These are phyloP conservation scores for Protobothrops mucrosquamatus DNA, from an alignment of 2,113 vertebrate genomes.

Conservation along the genomic window DNA sequence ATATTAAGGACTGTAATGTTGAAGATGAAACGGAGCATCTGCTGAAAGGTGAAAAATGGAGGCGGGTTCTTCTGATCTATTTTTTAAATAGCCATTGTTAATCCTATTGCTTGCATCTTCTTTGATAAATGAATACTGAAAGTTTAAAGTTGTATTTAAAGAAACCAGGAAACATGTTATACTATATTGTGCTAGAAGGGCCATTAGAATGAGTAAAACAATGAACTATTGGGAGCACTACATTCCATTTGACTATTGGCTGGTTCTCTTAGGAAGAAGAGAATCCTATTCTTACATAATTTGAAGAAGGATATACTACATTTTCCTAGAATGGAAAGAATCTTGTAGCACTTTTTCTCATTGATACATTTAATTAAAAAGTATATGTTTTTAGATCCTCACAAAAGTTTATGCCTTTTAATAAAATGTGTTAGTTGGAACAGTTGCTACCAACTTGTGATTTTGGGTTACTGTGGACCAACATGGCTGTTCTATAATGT, in stretches of 20 bases:
- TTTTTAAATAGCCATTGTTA: not conserved
- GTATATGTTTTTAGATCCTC: not conserved
- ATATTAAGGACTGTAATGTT: not conserved
- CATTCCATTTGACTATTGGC: not conserved
- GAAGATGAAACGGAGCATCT: constrained; percentile 30
- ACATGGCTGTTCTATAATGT: not conserved
- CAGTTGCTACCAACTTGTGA: not conserved
- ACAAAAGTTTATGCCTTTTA: not conserved
- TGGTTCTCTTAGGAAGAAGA: not conserved
- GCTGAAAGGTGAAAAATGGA: constrained; percentile 36
- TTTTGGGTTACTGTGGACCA: not conserved
- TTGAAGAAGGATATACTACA: not conserved
- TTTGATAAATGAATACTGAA: not conserved
- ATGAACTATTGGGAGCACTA: not conserved
- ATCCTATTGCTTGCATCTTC: not conserved
- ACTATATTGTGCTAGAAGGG: not conserved
- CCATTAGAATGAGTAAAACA: not conserved
- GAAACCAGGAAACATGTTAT: not conserved
- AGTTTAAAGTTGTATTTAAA: not conserved
- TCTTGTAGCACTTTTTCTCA: not conserved
- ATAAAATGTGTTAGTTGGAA: not conserved
- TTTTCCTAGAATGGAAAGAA: not conserved
- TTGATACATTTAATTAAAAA: not conserved
- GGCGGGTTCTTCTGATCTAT: not conserved
- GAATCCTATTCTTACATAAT: not conserved